A percentile compares a stretch with the other conserved stretches of the same genome.
phyloP scores from a whole-genome alignment of 1,140 invertebrate genomes.

The Rhopalosiphum padi region DNA sequence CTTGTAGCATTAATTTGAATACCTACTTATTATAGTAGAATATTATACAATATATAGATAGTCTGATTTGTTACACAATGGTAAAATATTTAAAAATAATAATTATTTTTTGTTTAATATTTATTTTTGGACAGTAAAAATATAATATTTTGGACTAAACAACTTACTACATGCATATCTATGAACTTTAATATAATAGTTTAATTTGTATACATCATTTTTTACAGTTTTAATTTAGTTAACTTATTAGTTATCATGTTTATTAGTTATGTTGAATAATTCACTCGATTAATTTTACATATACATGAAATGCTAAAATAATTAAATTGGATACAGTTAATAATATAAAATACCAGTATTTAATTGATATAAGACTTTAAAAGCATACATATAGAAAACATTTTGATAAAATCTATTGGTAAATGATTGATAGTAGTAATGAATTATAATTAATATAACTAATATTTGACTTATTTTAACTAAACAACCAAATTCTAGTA shows the following conservation, averaged over 20 bases:
- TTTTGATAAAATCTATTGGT: too few relatives aligned
- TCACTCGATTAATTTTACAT: too few relatives aligned
- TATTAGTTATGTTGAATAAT: neutral
- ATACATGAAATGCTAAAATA: too few relatives aligned
- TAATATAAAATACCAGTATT: too few relatives aligned
- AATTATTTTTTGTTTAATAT: neutral
- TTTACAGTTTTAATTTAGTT: neutral
- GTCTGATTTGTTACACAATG: neutral
- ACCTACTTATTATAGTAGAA: neutral
- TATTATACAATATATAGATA: neutral
- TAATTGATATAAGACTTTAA: too few relatives aligned
- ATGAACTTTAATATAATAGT: neutral
- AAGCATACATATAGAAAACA: too few relatives aligned
- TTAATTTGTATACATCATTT: neutral
- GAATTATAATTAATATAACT: too few relatives aligned
- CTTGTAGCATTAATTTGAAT: neutral
- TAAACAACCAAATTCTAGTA: too few relatives aligned
- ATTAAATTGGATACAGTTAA: too few relatives aligned
- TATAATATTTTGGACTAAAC: neutral
- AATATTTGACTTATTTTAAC: too few relatives aligned
- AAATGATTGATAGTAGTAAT: too few relatives aligned
- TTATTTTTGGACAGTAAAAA: neutral
- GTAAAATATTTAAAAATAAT: neutral
- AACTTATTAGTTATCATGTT: neutral
- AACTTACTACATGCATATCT: neutral